phyloP scores from a whole-genome alignment of 2,797 vertebrate species.

The Syngnathus acus region DNA sequence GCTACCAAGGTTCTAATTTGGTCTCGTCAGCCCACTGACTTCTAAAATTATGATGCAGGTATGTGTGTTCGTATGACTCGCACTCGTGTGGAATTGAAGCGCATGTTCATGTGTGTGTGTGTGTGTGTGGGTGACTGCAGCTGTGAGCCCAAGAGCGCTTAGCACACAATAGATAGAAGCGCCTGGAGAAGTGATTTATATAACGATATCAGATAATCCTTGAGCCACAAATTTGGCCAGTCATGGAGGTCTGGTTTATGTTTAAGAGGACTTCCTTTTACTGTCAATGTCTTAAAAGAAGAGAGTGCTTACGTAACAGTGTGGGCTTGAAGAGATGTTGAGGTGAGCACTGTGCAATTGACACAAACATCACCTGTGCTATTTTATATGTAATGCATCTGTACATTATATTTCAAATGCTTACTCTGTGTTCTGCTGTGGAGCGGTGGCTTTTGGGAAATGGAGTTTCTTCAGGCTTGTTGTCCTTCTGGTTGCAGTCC shows the following conservation, averaged over 20 bases:
- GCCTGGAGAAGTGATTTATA: neutral
- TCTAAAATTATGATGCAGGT: constrained; percentile 28
- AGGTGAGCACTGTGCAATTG: neutral
- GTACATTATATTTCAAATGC: constrained; percentile 2
- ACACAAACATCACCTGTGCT: neutral
- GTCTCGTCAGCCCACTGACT: constrained; percentile 22
- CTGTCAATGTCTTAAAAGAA: neutral
- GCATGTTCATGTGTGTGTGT: constrained; percentile 6
- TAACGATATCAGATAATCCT: constrained; percentile 6
- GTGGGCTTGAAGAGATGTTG: neutral
- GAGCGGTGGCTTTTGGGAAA: constrained; percentile 58
- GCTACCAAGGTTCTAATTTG: constrained; percentile 32
- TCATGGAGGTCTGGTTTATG: neutral
- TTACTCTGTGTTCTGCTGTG: constrained; percentile 49
- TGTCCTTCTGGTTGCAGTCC: constrained; percentile 79
- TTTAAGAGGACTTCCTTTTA: neutral
- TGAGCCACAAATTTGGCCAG: neutral
- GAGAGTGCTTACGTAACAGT: neutral
- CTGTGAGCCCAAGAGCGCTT: constrained; percentile 26
- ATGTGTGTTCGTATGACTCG: constrained; percentile 22
- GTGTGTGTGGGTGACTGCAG: constrained; percentile 29
- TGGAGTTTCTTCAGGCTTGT: constrained; percentile 41
- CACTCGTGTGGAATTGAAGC: constrained; percentile 6
- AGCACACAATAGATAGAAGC: constrained; percentile 12
- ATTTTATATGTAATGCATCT: neutral